Evolutionary conservation across 2,797 vertebrate genomes (phyloP).

Genomic region (Lateolabrax maculatus): DNA sequence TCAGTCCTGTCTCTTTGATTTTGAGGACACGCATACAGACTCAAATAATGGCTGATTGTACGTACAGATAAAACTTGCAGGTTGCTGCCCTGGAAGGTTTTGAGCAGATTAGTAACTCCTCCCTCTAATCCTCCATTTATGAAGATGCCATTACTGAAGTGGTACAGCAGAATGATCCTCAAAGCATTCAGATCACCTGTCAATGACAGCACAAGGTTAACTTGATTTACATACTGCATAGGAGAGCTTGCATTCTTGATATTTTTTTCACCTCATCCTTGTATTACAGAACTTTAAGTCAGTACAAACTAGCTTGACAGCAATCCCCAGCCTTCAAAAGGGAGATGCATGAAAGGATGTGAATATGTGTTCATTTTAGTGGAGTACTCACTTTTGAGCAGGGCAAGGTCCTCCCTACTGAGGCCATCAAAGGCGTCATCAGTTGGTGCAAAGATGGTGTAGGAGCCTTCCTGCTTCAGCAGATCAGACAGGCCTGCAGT

Average conservation of each 20-base stretch:
- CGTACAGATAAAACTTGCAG: constrained; percentile 93
- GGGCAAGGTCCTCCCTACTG: constrained; percentile 85
- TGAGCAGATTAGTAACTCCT: constrained; percentile 95
- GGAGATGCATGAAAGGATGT: background rate
- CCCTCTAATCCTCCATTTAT: constrained; percentile 95
- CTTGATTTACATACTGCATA: background rate
- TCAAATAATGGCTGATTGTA: constrained; percentile 26
- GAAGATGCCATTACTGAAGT: constrained; percentile 92
- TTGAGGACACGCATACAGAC: background rate
- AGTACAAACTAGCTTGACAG: background rate
- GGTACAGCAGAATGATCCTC: constrained; percentile 95
- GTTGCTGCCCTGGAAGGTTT: constrained; percentile 92
- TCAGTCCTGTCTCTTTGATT: background rate
- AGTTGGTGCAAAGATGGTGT: constrained; percentile 95
- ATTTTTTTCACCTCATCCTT: background rate
- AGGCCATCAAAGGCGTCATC: constrained; percentile 93
- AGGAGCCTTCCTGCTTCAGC: constrained; percentile 88
- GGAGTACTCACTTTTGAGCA: constrained; percentile 89
- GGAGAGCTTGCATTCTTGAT: background rate
- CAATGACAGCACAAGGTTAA: constrained; percentile 17
- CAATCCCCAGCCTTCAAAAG: background rate
- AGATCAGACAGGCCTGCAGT: constrained; percentile 91
- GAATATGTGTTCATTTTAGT: background rate
- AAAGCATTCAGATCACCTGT: constrained; percentile 91
- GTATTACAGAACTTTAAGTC: background rate